These are phyloP conservation scores for Ophioninae sp. DNA, from an alignment of 2,888 invertebrate species.

Conservation along the genomic window DNA sequence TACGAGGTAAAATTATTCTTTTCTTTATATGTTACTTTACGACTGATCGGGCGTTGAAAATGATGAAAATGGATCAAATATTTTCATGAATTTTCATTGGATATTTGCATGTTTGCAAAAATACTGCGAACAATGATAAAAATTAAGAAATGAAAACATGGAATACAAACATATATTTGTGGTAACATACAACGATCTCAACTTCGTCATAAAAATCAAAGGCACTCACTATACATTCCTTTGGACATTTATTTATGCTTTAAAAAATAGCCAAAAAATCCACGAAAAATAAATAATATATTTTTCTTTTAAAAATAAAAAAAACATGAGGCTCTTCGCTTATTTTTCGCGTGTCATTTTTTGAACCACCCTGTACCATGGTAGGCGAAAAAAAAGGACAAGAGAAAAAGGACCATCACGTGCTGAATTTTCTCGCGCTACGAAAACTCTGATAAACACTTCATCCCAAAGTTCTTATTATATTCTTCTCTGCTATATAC, in stretches of 20 bases:
- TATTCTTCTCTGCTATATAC: not conserved
- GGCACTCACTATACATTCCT: not conserved
- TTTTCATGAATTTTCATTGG: too few relatives aligned
- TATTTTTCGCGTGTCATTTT: not conserved
- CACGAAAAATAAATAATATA: not conserved
- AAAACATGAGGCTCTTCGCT: not conserved
- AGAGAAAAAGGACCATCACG: conserved; percentile 14
- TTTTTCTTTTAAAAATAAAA: not conserved
- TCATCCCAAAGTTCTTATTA: not conserved
- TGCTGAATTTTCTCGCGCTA: conserved; percentile 22
- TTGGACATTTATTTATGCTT: not conserved
- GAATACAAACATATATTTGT: too few relatives aligned
- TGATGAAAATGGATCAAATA: too few relatives aligned
- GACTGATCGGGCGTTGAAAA: too few relatives aligned
- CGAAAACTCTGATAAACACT: conserved; percentile 2
- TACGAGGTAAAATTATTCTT: too few relatives aligned
- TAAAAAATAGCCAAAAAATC: not conserved
- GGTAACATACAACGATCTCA: too few relatives aligned
- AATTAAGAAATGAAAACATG: too few relatives aligned
- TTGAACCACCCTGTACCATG: not conserved
- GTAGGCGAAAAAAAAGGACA: conserved; percentile 24
- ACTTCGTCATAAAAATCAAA: not conserved
- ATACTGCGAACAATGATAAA: too few relatives aligned
- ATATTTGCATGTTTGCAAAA: too few relatives aligned
- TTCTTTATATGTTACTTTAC: too few relatives aligned